These are phyloP conservation scores for Triplophysa dalaica DNA, from an alignment of 2,113 vertebrate genomes.

Conservation along the genomic window DNA sequence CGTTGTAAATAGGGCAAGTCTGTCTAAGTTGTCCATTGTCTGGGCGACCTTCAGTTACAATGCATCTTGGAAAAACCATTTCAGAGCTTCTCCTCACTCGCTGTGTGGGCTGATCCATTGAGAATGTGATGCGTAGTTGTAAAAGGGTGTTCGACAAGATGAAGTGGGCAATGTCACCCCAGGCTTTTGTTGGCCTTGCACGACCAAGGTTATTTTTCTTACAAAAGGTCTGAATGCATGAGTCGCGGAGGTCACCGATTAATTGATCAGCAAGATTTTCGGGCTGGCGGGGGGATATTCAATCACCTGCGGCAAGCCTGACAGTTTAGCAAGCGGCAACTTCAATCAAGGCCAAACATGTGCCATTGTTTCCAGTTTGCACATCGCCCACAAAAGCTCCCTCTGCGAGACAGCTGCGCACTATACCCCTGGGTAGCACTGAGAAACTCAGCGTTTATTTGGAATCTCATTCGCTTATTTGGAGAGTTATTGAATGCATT, in stretches of 20 bases:
- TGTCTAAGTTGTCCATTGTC: slow-evolving; percentile 10
- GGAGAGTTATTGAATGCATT: slow-evolving; percentile 21
- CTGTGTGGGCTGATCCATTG: slow-evolving; percentile 39
- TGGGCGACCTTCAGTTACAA: slow-evolving; percentile 36
- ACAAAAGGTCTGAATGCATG: slow-evolving; percentile 26
- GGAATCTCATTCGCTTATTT: slow-evolving; percentile 31
- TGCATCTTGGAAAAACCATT: slow-evolving; percentile 31
- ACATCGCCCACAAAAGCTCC: slow-evolving; percentile 13
- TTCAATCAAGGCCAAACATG: slow-evolving; percentile 53
- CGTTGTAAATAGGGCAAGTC: not conserved
- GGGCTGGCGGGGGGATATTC: slow-evolving; percentile 25
- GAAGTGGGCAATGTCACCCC: slow-evolving; percentile 31
- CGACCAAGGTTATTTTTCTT: slow-evolving; percentile 40
- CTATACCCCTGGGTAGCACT: slow-evolving; percentile 26
- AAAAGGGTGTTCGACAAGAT: slow-evolving; percentile 46
- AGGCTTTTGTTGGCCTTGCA: slow-evolving; percentile 40
- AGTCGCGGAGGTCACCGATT: slow-evolving; percentile 34
- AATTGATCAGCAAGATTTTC: slow-evolving; percentile 48
- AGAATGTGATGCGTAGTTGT: slow-evolving; percentile 30
- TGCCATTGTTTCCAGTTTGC: slow-evolving; percentile 34
- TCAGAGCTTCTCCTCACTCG: slow-evolving; percentile 22
- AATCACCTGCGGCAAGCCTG: slow-evolving; percentile 31
- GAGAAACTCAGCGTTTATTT: slow-evolving; percentile 27
- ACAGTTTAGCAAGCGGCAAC: slow-evolving; percentile 19
- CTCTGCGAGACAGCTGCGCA: slow-evolving; percentile 32